Conservation (phyloP, 2,113 vertebrate genomes). For the Fulica atra region DNA sequence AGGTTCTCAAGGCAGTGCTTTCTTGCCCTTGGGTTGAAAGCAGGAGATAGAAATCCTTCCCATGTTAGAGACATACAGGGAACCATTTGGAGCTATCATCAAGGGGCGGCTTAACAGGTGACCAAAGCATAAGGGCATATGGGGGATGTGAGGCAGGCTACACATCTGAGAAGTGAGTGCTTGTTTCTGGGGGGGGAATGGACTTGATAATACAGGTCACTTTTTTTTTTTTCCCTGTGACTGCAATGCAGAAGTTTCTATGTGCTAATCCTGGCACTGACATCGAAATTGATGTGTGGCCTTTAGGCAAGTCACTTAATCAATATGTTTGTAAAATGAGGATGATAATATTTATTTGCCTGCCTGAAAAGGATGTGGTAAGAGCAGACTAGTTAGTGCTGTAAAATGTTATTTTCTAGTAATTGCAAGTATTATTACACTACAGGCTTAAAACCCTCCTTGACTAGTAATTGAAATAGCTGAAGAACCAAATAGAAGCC, state of each 20-base stretch:
- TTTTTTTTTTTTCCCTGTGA: background rate
- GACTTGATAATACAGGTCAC: background rate
- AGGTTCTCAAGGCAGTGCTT: background rate
- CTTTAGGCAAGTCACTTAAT: constrained; percentile 67
- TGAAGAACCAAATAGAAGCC: background rate
- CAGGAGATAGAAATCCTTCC: background rate
- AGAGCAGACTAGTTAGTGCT: constrained; percentile 19
- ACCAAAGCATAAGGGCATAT: background rate
- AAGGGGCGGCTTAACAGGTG: background rate
- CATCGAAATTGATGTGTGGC: constrained; percentile 50
- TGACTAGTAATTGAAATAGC: constrained; percentile 12
- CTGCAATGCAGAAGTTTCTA: constrained; percentile 25
- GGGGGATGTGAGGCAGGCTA: background rate
- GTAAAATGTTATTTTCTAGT: constrained; percentile 37
- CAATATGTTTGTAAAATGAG: constrained; percentile 61
- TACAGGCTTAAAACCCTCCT: background rate
- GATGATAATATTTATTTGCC: constrained; percentile 53
- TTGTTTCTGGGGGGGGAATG: background rate
- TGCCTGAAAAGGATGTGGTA: constrained; percentile 21
- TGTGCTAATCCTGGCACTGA: constrained; percentile 5
- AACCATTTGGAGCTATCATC: background rate
- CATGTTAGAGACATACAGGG: accelerated
- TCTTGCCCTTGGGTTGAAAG: background rate
- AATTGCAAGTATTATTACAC: constrained; percentile 16
- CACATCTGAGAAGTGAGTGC: background rate